Conservation (phyloP, 2,797 vertebrate genomes). For the Nyctibius grandis region DNA sequence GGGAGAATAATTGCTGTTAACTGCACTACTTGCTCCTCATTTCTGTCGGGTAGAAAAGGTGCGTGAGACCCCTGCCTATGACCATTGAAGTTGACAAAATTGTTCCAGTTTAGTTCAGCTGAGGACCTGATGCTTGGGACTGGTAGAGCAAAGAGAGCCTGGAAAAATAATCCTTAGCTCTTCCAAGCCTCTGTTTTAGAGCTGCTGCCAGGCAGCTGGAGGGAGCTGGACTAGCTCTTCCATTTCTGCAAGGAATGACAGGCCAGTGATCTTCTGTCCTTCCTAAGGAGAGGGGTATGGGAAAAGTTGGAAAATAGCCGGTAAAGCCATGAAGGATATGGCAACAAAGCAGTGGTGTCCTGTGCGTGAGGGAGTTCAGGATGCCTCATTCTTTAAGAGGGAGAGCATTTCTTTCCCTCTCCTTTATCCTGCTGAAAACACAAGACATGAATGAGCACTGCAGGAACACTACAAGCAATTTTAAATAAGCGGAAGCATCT, state of each 20-base stretch:
- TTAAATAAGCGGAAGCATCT: background rate
- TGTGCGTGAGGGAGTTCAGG: background rate
- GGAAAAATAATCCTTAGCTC: background rate
- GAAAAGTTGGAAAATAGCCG: background rate
- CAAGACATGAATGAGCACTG: background rate
- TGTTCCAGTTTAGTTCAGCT: background rate
- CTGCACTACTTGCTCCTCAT: background rate
- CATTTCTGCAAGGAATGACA: background rate
- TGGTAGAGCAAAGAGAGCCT: background rate
- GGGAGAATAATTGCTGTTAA: background rate
- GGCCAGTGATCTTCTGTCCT: background rate
- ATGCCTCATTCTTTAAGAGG: background rate
- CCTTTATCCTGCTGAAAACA: background rate
- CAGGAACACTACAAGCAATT: background rate
- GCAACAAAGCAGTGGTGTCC: background rate
- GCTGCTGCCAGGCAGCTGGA: background rate
- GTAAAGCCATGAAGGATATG: background rate
- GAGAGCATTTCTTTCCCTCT: background rate
- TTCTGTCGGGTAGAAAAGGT: background rate
- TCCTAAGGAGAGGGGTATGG: background rate
- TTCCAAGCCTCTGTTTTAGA: background rate
- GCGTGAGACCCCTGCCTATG: background rate
- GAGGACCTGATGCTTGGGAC: background rate
- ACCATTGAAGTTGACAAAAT: background rate
- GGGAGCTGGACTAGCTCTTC: background rate